phyloP scores from a whole-genome alignment of 2,888 invertebrate species.

The Drosophila demipolita region DNA sequence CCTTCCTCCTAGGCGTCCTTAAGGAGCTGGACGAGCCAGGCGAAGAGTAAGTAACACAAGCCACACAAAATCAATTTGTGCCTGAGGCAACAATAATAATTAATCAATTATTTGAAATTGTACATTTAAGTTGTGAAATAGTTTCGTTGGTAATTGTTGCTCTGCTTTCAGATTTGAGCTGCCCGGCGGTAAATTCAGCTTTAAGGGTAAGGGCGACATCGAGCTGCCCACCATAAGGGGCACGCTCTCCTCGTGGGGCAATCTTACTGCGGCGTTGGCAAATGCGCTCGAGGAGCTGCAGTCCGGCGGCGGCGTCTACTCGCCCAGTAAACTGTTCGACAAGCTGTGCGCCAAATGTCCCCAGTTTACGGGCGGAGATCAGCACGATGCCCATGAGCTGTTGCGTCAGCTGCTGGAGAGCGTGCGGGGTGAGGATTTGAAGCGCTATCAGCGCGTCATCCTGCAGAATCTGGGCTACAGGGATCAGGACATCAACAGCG shows the following conservation, averaged over 20 bases:
- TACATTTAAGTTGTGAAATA: no score
- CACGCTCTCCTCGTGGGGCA: conserved; percentile 89
- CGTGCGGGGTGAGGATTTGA: conserved; percentile 91
- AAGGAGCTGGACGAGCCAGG: conserved; percentile 89
- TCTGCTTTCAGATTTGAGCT: conserved; percentile 86
- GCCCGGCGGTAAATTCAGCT: conserved; percentile 89
- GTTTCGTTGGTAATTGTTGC: neutral
- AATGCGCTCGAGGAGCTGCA: conserved; percentile 90
- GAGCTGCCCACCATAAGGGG: conserved; percentile 89
- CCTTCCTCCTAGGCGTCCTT: conserved; percentile 90
- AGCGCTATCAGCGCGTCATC: conserved; percentile 93
- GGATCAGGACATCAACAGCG: conserved; percentile 90
- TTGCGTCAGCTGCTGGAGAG: conserved; percentile 95
- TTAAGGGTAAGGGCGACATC: conserved; percentile 86
- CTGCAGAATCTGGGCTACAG: conserved; percentile 91
- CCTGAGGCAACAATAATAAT: no score
- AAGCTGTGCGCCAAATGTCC: conserved; percentile 89
- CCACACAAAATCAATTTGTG: neutral
- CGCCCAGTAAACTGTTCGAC: conserved; percentile 88
- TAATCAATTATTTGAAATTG: no score
- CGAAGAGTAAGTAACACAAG: conserved; percentile 85
- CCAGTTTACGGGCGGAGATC: conserved; percentile 96
- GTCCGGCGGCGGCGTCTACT: conserved; percentile 87
- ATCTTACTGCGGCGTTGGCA: conserved; percentile 88
- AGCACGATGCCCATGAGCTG: conserved; percentile 98